These are phyloP conservation scores for Myotis daubentonii DNA, from an alignment of 2,797 vertebrate species.

Conservation along the genomic window DNA sequence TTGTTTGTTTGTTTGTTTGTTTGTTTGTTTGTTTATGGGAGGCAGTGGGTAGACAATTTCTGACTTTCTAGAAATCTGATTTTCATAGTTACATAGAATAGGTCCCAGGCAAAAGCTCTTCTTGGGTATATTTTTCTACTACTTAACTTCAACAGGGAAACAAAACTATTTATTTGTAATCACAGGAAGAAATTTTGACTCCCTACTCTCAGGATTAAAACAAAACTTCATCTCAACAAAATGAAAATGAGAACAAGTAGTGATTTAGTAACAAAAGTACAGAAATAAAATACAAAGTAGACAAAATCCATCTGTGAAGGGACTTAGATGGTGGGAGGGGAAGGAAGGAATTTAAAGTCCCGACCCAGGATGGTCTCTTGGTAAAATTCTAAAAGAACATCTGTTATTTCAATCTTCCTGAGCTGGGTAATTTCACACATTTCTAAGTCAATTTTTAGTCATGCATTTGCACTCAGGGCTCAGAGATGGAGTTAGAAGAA, in stretches of 20 bases:
- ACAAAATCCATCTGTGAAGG: neutral
- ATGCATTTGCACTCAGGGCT: neutral
- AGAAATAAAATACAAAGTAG: neutral
- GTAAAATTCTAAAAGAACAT: neutral
- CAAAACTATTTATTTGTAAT: neutral
- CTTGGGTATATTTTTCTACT: neutral
- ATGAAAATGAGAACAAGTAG: constrained; percentile 1
- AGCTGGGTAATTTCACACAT: neutral
- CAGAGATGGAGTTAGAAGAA: neutral
- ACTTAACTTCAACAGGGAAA: neutral
- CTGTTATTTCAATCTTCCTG: neutral
- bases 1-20: neutral
- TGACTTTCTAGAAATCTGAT: constrained; percentile 38
- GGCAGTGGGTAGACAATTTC: neutral
- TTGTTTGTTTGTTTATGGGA: neutral
- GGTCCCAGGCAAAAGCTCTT: neutral
- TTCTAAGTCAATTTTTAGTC: neutral
- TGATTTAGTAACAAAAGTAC: constrained; percentile 4
- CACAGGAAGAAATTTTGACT: neutral
- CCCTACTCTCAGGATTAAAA: neutral
- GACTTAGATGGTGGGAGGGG: neutral
- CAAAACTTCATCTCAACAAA: neutral
- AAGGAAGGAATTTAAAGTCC: constrained; percentile 3
- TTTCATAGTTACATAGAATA: neutral
- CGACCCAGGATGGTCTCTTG: neutral